Conservation (phyloP, 2,797 vertebrate species). For the Nannoperca obscura region DNA sequence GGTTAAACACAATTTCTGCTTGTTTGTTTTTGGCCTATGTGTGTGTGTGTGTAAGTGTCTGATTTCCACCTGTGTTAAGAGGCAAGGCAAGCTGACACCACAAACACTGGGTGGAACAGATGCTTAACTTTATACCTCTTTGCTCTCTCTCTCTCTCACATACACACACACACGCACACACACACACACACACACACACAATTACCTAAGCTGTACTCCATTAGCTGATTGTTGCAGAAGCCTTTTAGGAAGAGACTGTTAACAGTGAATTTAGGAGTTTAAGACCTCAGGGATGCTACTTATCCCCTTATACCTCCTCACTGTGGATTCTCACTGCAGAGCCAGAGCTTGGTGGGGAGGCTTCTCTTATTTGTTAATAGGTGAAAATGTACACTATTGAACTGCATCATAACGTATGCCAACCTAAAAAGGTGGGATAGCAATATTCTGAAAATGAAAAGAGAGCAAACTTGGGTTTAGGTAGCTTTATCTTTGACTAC, state of each 20-base stretch:
- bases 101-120: slow-evolving; percentile 16
- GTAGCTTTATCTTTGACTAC: neutral
- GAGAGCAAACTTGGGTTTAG: neutral
- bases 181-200: slow-evolving; percentile 25
- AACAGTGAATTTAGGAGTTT: slow-evolving; percentile 45
- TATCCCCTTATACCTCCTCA: slow-evolving; percentile 49
- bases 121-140: slow-evolving; percentile 29
- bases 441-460: neutral
- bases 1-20: neutral
- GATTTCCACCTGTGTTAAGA: slow-evolving; percentile 24
- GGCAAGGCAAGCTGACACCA: slow-evolving; percentile 39
- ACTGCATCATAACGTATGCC: neutral
- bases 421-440: neutral
- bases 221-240: slow-evolving; percentile 70
- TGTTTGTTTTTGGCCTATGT: neutral
- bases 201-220: slow-evolving; percentile 55
- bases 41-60: neutral
- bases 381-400: neutral
- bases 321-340: slow-evolving; percentile 1
- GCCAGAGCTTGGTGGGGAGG: neutral
- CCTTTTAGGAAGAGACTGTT: slow-evolving; percentile 49
- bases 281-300: slow-evolving; percentile 40
- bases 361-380: neutral
- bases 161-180: slow-evolving; percentile 3
- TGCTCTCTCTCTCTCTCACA: neutral